phyloP scores from a whole-genome alignment of 2,113 vertebrate genomes.

The Periophthalmus modestus region DNA sequence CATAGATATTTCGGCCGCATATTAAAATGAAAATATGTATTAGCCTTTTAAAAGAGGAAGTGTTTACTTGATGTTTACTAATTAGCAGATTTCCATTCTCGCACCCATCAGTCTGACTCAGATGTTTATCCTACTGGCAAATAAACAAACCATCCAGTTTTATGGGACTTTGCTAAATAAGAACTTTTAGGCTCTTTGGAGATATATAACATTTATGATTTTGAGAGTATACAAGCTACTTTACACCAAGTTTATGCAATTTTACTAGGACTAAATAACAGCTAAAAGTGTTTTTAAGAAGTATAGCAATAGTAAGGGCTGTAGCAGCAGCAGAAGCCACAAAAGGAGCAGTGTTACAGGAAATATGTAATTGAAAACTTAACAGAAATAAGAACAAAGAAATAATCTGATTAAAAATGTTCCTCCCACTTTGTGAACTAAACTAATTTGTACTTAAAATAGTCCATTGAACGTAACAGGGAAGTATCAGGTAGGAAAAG shows the following conservation, averaged over 20 bases:
- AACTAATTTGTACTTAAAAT: background rate
- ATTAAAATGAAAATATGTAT: background rate
- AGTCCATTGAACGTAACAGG: background rate
- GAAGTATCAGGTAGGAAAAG: background rate
- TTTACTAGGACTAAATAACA: too few relatives aligned
- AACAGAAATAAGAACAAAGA: background rate
- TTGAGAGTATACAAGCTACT: background rate
- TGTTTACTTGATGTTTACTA: slow-evolving; percentile 25
- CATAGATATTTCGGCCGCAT: background rate
- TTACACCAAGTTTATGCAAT: background rate
- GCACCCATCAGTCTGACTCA: slow-evolving; percentile 28
- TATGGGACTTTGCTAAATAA: slow-evolving; percentile 23
- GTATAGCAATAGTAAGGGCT: too few relatives aligned
- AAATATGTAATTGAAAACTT: background rate
- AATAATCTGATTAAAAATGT: background rate
- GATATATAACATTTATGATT: slow-evolving; percentile 8
- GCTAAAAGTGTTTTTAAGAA: too few relatives aligned
- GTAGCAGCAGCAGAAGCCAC: background rate
- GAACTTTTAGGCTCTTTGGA: slow-evolving; percentile 6
- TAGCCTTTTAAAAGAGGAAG: slow-evolving; percentile 6
- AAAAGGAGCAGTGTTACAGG: background rate
- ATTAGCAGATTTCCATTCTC: slow-evolving; percentile 32
- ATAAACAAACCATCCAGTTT: slow-evolving; percentile 30
- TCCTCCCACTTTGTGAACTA: background rate
- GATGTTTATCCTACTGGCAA: slow-evolving; percentile 52